These are phyloP conservation scores for Dolichopus griseipennis DNA, from an alignment of 2,888 invertebrate species.

Conservation along the genomic window DNA sequence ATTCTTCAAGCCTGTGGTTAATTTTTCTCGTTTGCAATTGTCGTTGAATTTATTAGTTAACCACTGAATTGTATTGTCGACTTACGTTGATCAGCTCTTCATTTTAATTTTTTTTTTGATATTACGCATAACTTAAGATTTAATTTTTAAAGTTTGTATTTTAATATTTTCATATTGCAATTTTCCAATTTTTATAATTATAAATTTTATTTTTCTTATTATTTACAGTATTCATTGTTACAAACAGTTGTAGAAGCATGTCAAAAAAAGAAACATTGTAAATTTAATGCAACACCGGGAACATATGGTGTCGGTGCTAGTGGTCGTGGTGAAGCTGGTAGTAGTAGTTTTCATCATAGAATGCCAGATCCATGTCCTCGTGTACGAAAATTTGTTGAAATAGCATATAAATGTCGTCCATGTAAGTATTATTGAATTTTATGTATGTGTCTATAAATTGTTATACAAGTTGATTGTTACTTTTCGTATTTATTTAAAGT, in stretches of 20 bases:
- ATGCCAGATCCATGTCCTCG: conserved; percentile 75
- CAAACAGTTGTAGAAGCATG: conserved; percentile 92
- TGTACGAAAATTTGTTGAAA: conserved; percentile 84
- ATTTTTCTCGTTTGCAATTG: too few species aligned
- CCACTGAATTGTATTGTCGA: too few species aligned
- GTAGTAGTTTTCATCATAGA: conserved; percentile 36
- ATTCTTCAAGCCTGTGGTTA: too few species aligned
- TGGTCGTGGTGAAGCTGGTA: conserved; percentile 38
- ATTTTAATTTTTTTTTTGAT: too few species aligned
- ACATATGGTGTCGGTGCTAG: conserved; percentile 65
- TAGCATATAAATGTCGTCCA: conserved; percentile 93
- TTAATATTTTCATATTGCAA: too few species aligned
- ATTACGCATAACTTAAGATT: too few species aligned
- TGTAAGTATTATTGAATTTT: conserved; percentile 57
- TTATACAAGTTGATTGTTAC: too few species aligned
- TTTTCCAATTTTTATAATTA: too few species aligned
- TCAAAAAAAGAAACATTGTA: conserved; percentile 87
- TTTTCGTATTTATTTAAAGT: too few species aligned
- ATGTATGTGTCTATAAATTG: background rate
- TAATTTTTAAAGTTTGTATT: too few species aligned
- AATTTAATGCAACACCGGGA: conserved; percentile 77
- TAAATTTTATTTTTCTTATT: conserved; percentile 13
- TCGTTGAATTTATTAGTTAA: too few species aligned
- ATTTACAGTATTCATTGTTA: conserved; percentile 69
- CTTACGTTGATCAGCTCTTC: too few species aligned